Base-by-base conservation (phyloP, 2,888 invertebrate species). In the Rhamnusium bicolor region DNA sequence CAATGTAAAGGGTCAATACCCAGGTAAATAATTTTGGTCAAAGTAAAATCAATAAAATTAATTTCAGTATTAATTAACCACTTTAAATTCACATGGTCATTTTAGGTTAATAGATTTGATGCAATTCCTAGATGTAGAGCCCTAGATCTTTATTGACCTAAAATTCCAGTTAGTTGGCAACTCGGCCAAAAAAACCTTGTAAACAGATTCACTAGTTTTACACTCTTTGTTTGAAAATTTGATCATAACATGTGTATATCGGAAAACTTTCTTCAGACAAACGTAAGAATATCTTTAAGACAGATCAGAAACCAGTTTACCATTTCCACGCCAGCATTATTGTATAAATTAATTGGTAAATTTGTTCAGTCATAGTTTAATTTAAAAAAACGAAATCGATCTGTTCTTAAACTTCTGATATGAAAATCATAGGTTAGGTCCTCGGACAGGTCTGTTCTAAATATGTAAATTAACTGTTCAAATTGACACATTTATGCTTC, bases 131-230 rank as follows among this genome's bases (percentile, higher is more conserved):
- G 8, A 58, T 18, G 58, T 18, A 27, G 58, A n/a, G n/a, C n/a
- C 16, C 58, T 12, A 58, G 18, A 58, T 7, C 58, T 29, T 58
- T 32, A 58, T 29, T 58, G 58, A 58, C 58, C 58, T 58, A n/a
- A 58, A 58, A 40, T 40, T 58, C 58, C 18, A 19, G 8, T 29
- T 14, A 58, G 7, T 29, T 29, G 32, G 21, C 27, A 29, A 21
- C 58, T 27, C 58, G 58, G 58, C 32, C 58, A 58, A 27, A 58
- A 32, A 58, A 58, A 58, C n/a, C 16, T 5, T n/a, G 58, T 29
- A 58, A 58, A 58, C 58, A 58, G 58, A 58, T 58, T 58, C 58
- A 58, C 56, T 56, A 4, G 56, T 14, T 56, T 16, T 27, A 27
- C 32, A n/a, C 24, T 40, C 40, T 40, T n/a, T 40, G n/a, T 40